Evolutionary conservation across 2,888 invertebrate species (phyloP), one percentile per base, ranked within the genome.

Genomic region (Opisthograptis luteolata): DNA sequence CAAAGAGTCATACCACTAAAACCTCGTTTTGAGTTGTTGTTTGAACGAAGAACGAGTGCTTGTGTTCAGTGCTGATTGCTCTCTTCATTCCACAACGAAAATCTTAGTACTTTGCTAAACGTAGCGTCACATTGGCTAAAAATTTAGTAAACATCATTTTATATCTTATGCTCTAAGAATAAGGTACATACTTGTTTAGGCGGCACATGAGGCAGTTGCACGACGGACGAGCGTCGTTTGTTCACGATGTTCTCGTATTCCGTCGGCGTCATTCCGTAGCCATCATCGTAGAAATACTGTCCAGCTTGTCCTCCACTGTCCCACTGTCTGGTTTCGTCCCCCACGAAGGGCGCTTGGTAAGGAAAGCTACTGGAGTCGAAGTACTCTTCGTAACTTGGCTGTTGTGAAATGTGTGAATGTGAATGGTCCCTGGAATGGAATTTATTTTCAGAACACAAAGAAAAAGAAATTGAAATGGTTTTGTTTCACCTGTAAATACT

Each of bases 271-370:
- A 84, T 80, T 0, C 86, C 87, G 39, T 79, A 85, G 24, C 79
- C 75, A 13, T 89, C 90, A 25, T 85, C 84, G 62, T 75, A 80
- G 67, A 84, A 79, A 69, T 84, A 90, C 58, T 81, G 92, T 79
- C 95, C 94, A 70, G 94, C 39, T 34, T 80, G 91, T 81, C 95
- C 94, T 73, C 94, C 94, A 30, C 94, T 93, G 68, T 95, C 95
- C 95, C 95, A 95, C 67, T 94, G 94, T 6, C 94, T 87, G 63
- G 94, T 93, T 71, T 94, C 94, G 50, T 95, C 94, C 2, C 80
- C 79, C 2, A 81, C 73, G 68, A 82, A 86, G 43, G 85, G 93
- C 87, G 78, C 71, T 75, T 94, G 93, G 76, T 92, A 94, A 40
- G 92, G 92, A 69, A 92, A 94, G 62, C 93, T 92, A 47, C 91